phyloP scores from a whole-genome alignment of 2,113 vertebrate species.

The Chaetops frenatus region DNA sequence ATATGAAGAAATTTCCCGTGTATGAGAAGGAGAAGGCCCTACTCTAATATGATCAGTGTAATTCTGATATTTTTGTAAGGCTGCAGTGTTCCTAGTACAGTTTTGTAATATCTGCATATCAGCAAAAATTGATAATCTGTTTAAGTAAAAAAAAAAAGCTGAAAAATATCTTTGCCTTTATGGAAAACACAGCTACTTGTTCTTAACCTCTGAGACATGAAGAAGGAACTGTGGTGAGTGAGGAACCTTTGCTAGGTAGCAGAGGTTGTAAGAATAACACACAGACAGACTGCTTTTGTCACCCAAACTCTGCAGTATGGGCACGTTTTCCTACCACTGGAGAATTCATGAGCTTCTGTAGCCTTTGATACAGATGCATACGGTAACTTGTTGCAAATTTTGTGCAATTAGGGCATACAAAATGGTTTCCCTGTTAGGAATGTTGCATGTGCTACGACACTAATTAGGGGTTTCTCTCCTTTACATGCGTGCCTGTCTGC shows the following conservation, averaged over 20 bases:
- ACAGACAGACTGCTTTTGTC: conserved; percentile 17
- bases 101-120: neutral
- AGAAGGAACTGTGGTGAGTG: neutral
- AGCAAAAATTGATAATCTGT: neutral
- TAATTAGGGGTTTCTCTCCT: conserved; percentile 67
- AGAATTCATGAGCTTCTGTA: conserved; percentile 50
- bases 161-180: neutral
- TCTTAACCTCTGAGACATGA: neutral
- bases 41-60: neutral
- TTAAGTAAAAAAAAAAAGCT: neutral
- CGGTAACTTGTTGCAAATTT: conserved; percentile 68
- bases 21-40: neutral
- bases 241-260: neutral
- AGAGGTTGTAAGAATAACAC: neutral
- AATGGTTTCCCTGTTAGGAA: conserved; percentile 68
- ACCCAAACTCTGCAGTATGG: conserved; percentile 53
- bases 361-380: conserved; percentile 51
- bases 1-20: neutral
- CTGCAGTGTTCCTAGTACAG: neutral
- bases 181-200: neutral
- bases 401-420: conserved; percentile 70
- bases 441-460: conserved; percentile 56
- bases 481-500: conserved; percentile 60
- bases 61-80: neutral
- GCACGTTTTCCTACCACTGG: conserved; percentile 40